Percentiles rank a stretch among this genome's conserved stretches.
phyloP scores from a whole-genome alignment of 2,113 vertebrate species.

The Corydoras maculifer region DNA sequence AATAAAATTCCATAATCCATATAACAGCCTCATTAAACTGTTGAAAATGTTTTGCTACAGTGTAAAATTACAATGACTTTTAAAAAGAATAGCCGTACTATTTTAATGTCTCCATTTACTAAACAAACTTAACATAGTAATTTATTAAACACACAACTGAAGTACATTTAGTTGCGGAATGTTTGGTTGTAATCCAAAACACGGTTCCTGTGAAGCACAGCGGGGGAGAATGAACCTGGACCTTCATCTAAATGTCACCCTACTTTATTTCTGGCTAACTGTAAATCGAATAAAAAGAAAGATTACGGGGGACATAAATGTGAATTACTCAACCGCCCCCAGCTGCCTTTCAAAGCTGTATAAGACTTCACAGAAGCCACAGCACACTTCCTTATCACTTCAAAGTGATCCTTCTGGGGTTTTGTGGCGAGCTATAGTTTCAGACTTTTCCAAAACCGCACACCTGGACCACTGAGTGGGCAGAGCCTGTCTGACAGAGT shows the following conservation, averaged over 20 bases:
- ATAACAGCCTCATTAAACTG: too few species aligned
- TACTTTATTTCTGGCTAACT: conserved; percentile 12
- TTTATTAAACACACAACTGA: too few species aligned
- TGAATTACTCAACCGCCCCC: conserved; percentile 26
- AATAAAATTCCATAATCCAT: too few species aligned
- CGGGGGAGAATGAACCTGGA: background rate
- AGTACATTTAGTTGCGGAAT: too few species aligned
- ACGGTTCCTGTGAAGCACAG: too few species aligned
- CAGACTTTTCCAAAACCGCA: conserved; percentile 41
- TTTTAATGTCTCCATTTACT: too few species aligned
- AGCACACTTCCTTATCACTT: conserved; percentile 17
- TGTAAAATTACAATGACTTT: too few species aligned
- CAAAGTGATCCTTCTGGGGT: conserved; percentile 8
- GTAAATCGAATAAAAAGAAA: conserved; percentile 2
- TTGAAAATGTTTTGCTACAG: too few species aligned
- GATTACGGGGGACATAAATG: conserved; percentile 9
- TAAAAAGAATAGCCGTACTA: too few species aligned
- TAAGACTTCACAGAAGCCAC: conserved; percentile 36
- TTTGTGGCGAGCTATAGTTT: conserved; percentile 6
- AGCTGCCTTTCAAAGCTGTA: conserved; percentile 25
- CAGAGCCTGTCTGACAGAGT: too few species aligned
- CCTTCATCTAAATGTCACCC: conserved; percentile 19
- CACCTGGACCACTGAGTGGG: conserved; percentile 2
- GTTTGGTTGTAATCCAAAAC: too few species aligned
- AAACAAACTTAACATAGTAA: too few species aligned